Evolutionary conservation across 2,888 invertebrate genomes (phyloP).

Genomic region (Gymnocheta viridis): DNA sequence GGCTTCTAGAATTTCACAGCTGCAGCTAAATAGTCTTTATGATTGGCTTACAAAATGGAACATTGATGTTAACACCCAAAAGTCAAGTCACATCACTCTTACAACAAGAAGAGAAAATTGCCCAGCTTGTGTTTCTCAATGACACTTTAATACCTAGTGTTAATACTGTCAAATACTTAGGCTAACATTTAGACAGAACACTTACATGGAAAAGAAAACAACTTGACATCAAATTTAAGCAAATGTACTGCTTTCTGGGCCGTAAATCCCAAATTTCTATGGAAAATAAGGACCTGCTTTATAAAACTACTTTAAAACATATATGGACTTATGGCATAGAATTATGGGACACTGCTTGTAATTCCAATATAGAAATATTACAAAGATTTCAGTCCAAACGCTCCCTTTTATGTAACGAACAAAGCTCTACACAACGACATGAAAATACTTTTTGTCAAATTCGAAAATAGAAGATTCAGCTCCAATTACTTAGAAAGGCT

Average conservation of each 20-base stretch:
- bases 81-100: not conserved
- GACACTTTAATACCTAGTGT: too few relatives aligned
- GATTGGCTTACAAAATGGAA: not conserved
- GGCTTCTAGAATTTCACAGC: not conserved
- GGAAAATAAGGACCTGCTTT: constrained; percentile 11
- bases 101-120: too few relatives aligned
- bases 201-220: constrained; percentile 9
- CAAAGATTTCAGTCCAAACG: constrained; percentile 24
- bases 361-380: constrained; percentile 18
- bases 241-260: not conserved
- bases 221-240: not conserved
- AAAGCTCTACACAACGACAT: constrained; percentile 4
- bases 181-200: not conserved
- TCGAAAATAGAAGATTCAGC: constrained; percentile 4
- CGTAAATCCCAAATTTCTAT: not conserved
- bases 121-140: too few relatives aligned
- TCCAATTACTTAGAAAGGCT: constrained; percentile 12
- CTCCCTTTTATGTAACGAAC: too few relatives aligned
- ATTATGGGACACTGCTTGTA: constrained; percentile 1
- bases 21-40: not conserved
- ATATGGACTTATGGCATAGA: constrained; percentile 15
- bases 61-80: not conserved
- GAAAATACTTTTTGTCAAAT: constrained; percentile 1
- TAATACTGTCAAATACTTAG: too few relatives aligned
- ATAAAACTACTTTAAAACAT: constrained; percentile 12